Conservation (phyloP, 2,888 invertebrate genomes). For the Scotopteryx bipunctaria region DNA sequence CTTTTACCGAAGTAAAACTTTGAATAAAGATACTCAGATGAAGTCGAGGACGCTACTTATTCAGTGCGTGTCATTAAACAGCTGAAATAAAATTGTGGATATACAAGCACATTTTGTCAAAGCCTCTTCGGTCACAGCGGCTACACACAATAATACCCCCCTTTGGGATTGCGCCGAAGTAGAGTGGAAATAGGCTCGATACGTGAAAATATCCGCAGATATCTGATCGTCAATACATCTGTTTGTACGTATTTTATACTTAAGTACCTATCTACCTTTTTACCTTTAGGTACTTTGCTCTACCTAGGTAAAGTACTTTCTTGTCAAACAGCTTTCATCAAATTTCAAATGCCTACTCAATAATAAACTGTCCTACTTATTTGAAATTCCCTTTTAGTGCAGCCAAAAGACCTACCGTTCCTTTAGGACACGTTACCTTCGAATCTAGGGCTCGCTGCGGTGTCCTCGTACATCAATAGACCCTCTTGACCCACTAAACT, state of each 20-base stretch:
- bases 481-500: conserved; percentile 69
- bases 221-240: conserved; percentile 2
- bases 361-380: conserved; percentile 11
- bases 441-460: conserved; percentile 51
- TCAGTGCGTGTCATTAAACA: too few species aligned
- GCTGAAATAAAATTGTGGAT: too few species aligned
- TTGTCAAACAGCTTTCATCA: conserved; percentile 1
- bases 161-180: conserved; percentile 3
- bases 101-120: conserved; percentile 11
- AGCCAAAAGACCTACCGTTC: conserved; percentile 36
- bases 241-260: too few species aligned
- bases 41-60: background rate
- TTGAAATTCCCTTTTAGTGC: conserved; percentile 36
- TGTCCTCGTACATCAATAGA: conserved; percentile 64
- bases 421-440: conserved; percentile 45
- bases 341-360: conserved; percentile 7
- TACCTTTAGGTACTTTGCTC: too few species aligned
- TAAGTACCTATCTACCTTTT: too few species aligned
- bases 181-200: conserved; percentile 12
- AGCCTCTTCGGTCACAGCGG: conserved; percentile 3
- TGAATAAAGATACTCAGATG: background rate
- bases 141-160: conserved; percentile 12
- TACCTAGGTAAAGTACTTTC: background rate
- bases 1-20: too few species aligned
- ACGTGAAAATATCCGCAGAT: conserved; percentile 6